phyloP scores from a whole-genome alignment of 2,113 vertebrate genomes.

The Lonchura striata region DNA sequence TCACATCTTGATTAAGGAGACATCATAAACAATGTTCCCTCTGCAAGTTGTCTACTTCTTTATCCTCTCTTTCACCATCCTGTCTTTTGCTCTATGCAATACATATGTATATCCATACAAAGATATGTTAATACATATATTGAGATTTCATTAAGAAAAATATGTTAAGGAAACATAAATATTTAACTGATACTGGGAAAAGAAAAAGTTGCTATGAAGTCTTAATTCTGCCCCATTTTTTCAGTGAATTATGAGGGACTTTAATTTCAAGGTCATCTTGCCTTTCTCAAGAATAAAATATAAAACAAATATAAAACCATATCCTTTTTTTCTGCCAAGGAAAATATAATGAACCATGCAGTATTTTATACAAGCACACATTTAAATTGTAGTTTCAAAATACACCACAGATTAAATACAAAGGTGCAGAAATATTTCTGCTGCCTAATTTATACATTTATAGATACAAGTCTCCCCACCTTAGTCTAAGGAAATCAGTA shows the following conservation, averaged over 20 bases:
- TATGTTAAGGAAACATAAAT: slow-evolving; percentile 2
- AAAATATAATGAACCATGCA: neutral
- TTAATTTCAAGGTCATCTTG: neutral
- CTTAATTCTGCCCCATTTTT: neutral
- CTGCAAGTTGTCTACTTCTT: neutral
- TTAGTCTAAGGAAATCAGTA: neutral
- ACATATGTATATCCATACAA: neutral
- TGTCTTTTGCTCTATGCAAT: neutral
- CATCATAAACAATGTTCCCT: neutral
- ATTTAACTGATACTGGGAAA: slow-evolving; percentile 29
- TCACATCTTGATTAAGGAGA: neutral
- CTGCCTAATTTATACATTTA: neutral
- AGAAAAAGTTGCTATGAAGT: neutral
- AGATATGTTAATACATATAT: neutral
- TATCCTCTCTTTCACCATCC: neutral
- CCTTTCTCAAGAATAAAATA: neutral
- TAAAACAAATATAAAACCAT: neutral
- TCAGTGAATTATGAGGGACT: neutral
- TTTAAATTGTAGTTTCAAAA: neutral
- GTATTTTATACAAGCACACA: neutral
- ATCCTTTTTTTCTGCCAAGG: neutral
- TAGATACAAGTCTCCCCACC: neutral
- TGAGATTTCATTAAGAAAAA: neutral
- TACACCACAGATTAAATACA: neutral
- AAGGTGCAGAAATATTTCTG: neutral